Base-by-base conservation (phyloP, 2,888 invertebrate species). In the Mesoligia furuncula region DNA sequence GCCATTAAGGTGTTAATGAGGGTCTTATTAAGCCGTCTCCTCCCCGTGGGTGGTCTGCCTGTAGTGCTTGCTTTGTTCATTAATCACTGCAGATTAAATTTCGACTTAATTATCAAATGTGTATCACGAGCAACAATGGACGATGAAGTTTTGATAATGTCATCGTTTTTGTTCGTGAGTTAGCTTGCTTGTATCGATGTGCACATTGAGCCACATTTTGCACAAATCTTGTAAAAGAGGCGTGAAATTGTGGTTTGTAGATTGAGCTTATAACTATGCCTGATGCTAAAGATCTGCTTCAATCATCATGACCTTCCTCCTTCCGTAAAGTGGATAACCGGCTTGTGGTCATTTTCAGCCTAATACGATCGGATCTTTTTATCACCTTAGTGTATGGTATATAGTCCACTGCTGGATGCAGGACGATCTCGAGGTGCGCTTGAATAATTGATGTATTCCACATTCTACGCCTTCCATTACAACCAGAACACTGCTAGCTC, bases 1-100 rank as follows among this genome's bases (percentile, higher is more conserved):
- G 93, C 96, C 95, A 96, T 96, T 95, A 96, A 96, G 96, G 96
- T 96, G 96, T 96, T 96, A 96, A 96, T 96, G 95, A 96, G 96
- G 94, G 94, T 94, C 96, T 96, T 96, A 96, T 96, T 96, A 96
- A 96, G 96, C 95, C 95, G 95, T 96, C 95, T 95, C 93, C 95
- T 93, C 95, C 94, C 94, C 81, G 94, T 96, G 96, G 96, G 96
- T 96, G 96, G 96, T 96, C 96, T 93, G 92, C 90, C 91, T 92
- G 92, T 92, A 92, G 91, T 93, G 93, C 88, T 93, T 92, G 93
- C 93, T 95, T 94, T 94, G 93, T 94, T 94, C 95, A 95, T 96
- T 96, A 95, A 96, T 96, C 96, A 94, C 91, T 91, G 90, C 92
- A 91, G 95, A 94, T 95, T 95, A 93, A 93, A 93, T 91, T 92